Evolutionary conservation across 1,140 invertebrate genomes (phyloP).

Genomic region (Leptestheria dahalacensis): DNA sequence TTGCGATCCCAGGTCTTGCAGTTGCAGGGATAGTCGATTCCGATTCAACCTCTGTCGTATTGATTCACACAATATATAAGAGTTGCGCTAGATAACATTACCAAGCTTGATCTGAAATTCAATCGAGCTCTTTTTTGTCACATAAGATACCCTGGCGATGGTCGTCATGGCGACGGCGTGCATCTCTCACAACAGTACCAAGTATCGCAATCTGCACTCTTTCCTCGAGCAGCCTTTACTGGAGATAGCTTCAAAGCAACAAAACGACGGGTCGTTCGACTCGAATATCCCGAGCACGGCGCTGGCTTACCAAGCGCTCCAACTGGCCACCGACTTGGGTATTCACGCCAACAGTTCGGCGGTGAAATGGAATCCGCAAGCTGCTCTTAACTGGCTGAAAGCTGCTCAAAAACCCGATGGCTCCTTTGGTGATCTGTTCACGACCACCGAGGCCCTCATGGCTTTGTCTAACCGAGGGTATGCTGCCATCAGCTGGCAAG

Average conservation of each 20-base stretch:
- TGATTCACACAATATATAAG: too few species aligned
- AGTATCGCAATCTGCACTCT: conserved; percentile 7
- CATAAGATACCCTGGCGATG: conserved; percentile 61
- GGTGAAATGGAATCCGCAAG: too few species aligned
- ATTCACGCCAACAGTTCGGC: conserved; percentile 30
- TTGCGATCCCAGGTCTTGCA: too few species aligned
- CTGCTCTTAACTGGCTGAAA: conserved; percentile 53
- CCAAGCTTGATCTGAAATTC: too few species aligned
- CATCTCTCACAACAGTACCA: conserved; percentile 42
- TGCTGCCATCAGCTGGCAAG: not conserved
- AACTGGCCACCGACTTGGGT: not conserved
- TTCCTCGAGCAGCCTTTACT: conserved; percentile 50
- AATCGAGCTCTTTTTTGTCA: not conserved
- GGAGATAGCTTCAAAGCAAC: conserved; percentile 55
- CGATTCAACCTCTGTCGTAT: too few species aligned
- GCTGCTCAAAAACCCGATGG: conserved; percentile 54
- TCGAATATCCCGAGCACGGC: conserved; percentile 57
- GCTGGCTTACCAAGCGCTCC: conserved; percentile 50
- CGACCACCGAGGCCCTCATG: conserved; percentile 56
- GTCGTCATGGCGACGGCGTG: conserved; percentile 64
- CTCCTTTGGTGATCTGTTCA: conserved; percentile 48
- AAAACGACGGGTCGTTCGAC: conserved; percentile 61
- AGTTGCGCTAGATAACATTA: too few species aligned
- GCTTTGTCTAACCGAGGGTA: conserved; percentile 36
- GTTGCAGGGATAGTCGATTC: too few species aligned